Conservation (phyloP, 2,113 vertebrate genomes). For the Pachyramphus minor region DNA sequence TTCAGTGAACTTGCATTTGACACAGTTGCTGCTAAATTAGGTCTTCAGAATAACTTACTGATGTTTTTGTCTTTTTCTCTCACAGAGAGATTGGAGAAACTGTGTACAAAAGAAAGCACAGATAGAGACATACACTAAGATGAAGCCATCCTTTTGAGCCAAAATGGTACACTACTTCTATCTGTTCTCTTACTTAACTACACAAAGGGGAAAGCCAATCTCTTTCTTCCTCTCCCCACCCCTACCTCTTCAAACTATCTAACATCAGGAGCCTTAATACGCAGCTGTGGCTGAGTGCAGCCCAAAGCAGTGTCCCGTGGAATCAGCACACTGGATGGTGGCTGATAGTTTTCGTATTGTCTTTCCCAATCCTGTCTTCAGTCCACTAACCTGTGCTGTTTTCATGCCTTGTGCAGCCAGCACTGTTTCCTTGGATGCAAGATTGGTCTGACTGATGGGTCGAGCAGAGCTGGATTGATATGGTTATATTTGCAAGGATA, state of each 20-base stretch:
- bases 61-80: conserved; percentile 15
- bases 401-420: not conserved
- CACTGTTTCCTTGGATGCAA: not conserved
- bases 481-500: not conserved
- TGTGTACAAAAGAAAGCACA: conserved; percentile 25
- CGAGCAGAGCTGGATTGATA: not conserved
- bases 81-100: not conserved
- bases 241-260: not conserved
- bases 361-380: not conserved
- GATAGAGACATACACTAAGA: not conserved
- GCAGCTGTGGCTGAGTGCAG: not conserved
- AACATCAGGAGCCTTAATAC: not conserved
- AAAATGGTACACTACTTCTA: not conserved
- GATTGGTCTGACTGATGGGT: not conserved
- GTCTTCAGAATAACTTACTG: conserved; percentile 17
- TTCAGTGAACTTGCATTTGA: conserved; percentile 13
- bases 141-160: conserved; percentile 22
- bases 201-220: not conserved
- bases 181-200: not conserved
- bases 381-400: not conserved
- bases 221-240: not conserved
- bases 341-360: conserved; percentile 12
- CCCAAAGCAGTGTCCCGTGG: not conserved
- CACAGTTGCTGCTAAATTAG: conserved; percentile 9
- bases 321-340: not conserved